Percentiles rank a stretch among this genome's conserved stretches.
phyloP scores from a whole-genome alignment of 2,888 invertebrate genomes.

The Acrobasis consociella region DNA sequence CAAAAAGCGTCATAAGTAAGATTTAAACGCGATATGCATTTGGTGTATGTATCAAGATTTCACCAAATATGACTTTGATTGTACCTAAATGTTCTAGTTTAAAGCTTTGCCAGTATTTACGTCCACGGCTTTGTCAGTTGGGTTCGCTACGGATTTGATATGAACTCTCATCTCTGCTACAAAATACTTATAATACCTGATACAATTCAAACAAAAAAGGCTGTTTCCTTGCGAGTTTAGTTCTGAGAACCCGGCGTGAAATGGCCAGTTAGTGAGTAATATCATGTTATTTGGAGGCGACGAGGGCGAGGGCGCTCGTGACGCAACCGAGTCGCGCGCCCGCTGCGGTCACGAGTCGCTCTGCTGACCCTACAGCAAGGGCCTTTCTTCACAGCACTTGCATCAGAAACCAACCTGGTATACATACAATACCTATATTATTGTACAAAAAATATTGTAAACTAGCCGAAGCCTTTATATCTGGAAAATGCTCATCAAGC shows the following conservation, averaged over 20 bases:
- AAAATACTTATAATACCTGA: too few relatives aligned
- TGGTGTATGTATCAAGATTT: background rate
- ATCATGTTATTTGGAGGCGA: slow-evolving; percentile 76
- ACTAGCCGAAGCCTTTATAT: too few relatives aligned
- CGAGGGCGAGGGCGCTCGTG: slow-evolving; percentile 72
- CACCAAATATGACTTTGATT: background rate
- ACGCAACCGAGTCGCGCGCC: slow-evolving; percentile 58
- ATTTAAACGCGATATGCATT: background rate
- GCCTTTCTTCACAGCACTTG: slow-evolving; percentile 34
- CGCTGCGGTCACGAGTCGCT: slow-evolving; percentile 73
- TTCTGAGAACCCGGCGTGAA: slow-evolving; percentile 70
- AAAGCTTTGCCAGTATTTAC: too few relatives aligned
- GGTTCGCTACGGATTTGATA: too few relatives aligned
- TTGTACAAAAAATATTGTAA: too few relatives aligned
- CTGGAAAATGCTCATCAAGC: too few relatives aligned
- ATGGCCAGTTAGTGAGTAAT: slow-evolving; percentile 80
- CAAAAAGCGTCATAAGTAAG: background rate
- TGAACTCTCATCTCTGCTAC: too few relatives aligned
- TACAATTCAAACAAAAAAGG: slow-evolving; percentile 30
- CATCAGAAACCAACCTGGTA: background rate
- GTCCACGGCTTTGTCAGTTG: too few relatives aligned
- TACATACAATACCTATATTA: too few relatives aligned
- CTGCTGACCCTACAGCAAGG: slow-evolving; percentile 67
- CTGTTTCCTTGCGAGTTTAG: slow-evolving; percentile 38
- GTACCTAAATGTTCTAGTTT: too few relatives aligned